These are phyloP conservation scores for Callionymus lyra DNA, from an alignment of 2,113 vertebrate species.

Conservation along the genomic window DNA sequence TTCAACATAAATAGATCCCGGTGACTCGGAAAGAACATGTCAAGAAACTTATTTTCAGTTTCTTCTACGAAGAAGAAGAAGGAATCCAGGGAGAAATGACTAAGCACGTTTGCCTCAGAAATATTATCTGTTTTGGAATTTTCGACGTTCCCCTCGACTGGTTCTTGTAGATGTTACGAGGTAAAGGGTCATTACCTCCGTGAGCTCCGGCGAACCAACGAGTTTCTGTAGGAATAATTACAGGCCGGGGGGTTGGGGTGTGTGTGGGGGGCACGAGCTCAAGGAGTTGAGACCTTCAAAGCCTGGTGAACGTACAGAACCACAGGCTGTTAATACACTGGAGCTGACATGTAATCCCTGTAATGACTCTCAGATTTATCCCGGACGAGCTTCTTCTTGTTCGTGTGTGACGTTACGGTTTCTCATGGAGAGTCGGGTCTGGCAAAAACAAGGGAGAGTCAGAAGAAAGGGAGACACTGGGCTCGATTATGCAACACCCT, in stretches of 20 bases:
- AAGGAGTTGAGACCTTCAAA: conserved; percentile 40
- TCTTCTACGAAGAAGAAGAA: too few species aligned
- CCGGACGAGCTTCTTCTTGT: conserved; percentile 13
- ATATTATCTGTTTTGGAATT: conserved; percentile 7
- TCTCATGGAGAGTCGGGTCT: not conserved
- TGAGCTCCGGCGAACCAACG: conserved; percentile 10
- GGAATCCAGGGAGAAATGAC: conserved; percentile 37
- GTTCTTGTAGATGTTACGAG: not conserved
- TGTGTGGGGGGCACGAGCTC: too few species aligned
- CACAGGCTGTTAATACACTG: conserved; percentile 43
- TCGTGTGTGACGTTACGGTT: conserved; percentile 11
- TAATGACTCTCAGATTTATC: conserved; percentile 22
- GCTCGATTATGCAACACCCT: too few species aligned
- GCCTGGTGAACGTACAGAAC: conserved; percentile 21
- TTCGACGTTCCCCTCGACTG: conserved; percentile 1
- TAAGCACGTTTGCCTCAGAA: conserved; percentile 26
- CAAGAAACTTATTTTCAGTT: conserved; percentile 42
- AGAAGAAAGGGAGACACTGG: too few species aligned
- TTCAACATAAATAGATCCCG: not conserved
- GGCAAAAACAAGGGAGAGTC: not conserved
- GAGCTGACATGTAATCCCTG: conserved; percentile 26
- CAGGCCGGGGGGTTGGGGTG: conserved; percentile 39
- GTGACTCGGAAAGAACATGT: conserved; percentile 9
- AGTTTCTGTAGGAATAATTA: conserved; percentile 40
- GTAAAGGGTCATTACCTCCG: conserved; percentile 11